A percentile compares a stretch with the other conserved stretches of the same genome.
Conservation (phyloP, 2,888 invertebrate species). For the Xestia rhomboidea region DNA sequence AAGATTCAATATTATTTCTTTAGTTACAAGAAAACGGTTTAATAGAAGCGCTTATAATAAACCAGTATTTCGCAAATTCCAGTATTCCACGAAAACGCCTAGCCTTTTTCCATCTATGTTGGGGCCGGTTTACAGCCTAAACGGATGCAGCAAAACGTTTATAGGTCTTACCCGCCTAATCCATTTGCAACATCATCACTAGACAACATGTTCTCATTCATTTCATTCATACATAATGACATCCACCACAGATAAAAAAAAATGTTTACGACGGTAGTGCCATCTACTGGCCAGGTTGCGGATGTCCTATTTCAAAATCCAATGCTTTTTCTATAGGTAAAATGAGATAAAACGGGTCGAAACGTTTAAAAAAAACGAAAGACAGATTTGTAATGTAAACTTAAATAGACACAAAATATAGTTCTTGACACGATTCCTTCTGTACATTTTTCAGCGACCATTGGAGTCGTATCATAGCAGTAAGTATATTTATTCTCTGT, state of each 20-base stretch:
- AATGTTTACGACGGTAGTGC: background rate
- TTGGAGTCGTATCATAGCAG: too few relatives aligned
- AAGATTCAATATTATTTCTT: background rate
- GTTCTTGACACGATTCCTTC: too few relatives aligned
- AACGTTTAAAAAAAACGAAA: too few relatives aligned
- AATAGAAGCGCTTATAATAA: background rate
- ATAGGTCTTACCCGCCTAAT: too few relatives aligned
- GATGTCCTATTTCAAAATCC: background rate
- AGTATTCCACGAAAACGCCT: background rate
- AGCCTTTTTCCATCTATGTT: background rate
- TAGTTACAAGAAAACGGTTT: background rate
- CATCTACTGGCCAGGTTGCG: background rate
- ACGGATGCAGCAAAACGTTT: background rate
- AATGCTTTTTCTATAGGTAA: background rate
- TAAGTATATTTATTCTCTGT: too few relatives aligned
- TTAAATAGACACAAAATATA: too few relatives aligned
- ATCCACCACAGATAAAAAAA: slow-evolving; percentile 3
- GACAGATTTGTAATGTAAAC: too few relatives aligned
- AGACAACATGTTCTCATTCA: slow-evolving; percentile 4
- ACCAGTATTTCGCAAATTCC: background rate
- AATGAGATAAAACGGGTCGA: background rate
- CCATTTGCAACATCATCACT: slow-evolving; percentile 40
- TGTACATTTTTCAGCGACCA: too few relatives aligned
- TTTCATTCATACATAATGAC: slow-evolving; percentile 6
- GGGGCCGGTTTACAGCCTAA: background rate